Conservation (phyloP, 2,888 invertebrate genomes). For the Cordilura impudica region DNA sequence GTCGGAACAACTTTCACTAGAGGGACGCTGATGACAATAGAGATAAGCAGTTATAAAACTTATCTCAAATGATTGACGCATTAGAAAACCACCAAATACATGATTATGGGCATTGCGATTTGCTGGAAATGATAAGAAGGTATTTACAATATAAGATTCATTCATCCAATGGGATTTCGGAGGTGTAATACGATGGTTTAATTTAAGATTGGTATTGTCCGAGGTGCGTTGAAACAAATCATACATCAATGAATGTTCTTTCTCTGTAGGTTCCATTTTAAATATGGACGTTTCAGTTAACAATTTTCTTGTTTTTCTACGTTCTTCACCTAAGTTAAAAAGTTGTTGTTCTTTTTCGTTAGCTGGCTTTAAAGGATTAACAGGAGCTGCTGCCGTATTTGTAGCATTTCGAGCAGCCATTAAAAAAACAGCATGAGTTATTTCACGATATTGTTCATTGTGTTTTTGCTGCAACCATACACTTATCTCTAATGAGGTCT, state of each 20-base stretch:
- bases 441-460: slow-evolving; percentile 79
- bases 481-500: slow-evolving; percentile 84
- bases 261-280: slow-evolving; percentile 82
- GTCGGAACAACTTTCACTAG: slow-evolving; percentile 83
- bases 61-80: slow-evolving; percentile 86
- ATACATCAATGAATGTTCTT: slow-evolving; percentile 84
- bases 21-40: slow-evolving; percentile 81
- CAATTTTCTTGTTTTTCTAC: slow-evolving; percentile 79
- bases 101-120: slow-evolving; percentile 87
- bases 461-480: slow-evolving; percentile 83
- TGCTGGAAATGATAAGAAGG: slow-evolving; percentile 82
- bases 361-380: slow-evolving; percentile 81
- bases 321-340: slow-evolving; percentile 80
- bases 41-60: slow-evolving; percentile 83
- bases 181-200: slow-evolving; percentile 80
- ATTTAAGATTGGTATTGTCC: slow-evolving; percentile 78
- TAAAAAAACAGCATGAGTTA: slow-evolving; percentile 84
- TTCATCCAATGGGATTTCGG: slow-evolving; percentile 83
- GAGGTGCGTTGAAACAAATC: slow-evolving; percentile 82
- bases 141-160: slow-evolving; percentile 79
- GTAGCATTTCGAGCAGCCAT: slow-evolving; percentile 85
- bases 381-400: slow-evolving; percentile 80
- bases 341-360: slow-evolving; percentile 82
- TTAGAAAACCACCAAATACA: slow-evolving; percentile 88
- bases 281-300: slow-evolving; percentile 80